These are phyloP conservation scores for Aethina tumida DNA, from an alignment of 1,140 invertebrate species.

Conservation along the genomic window DNA sequence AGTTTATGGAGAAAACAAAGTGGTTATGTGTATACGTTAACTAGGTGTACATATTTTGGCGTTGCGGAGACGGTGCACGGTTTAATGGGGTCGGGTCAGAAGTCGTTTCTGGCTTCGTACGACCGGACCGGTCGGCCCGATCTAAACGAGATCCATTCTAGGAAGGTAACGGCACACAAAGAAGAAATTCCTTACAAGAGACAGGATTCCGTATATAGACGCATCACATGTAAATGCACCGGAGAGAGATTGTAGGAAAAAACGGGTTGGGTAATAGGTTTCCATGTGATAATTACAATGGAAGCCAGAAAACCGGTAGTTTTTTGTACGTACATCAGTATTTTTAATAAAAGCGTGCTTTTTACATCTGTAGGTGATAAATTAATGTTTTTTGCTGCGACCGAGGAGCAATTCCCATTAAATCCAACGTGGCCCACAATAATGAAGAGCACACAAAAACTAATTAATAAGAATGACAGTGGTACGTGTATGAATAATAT, in stretches of 20 bases:
- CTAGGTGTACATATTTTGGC: conserved; percentile 3
- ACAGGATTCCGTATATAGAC: background rate
- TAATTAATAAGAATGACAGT: background rate
- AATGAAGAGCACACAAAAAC: background rate
- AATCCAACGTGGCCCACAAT: background rate
- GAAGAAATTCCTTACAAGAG: background rate
- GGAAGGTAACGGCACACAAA: background rate
- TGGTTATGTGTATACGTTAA: background rate
- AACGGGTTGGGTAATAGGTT: background rate
- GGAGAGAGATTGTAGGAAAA: background rate
- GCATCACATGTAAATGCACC: background rate
- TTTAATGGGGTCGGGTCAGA: conserved; percentile 6
- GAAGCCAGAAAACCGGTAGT: background rate
- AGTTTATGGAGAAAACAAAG: background rate
- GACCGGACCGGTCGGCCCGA: conserved; percentile 5
- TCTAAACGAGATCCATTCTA: conserved; percentile 7
- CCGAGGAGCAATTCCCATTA: background rate
- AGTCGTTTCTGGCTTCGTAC: background rate
- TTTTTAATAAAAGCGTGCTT: too few species aligned
- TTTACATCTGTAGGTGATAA: too few species aligned
- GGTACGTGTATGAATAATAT: conserved; percentile 5
- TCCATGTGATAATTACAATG: background rate
- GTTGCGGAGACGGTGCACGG: background rate
- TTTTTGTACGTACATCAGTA: background rate
- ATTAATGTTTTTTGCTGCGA: too few species aligned